These are phyloP conservation scores for Syrmaticus mikado DNA, from an alignment of 2,113 vertebrate species.

Conservation along the genomic window DNA sequence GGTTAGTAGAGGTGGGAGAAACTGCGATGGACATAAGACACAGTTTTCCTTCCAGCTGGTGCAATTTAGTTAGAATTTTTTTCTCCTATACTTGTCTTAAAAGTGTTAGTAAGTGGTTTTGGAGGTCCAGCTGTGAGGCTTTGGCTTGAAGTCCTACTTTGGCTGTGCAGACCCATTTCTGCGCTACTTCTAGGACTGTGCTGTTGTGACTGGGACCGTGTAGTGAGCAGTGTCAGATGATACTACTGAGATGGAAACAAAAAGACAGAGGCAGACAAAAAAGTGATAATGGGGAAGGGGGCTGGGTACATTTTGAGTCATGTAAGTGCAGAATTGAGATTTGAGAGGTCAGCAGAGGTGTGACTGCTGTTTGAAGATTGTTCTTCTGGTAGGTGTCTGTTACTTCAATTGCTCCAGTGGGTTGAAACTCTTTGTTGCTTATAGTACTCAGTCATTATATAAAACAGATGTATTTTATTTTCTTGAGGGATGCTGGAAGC, in stretches of 20 bases:
- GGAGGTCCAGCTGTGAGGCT: background rate
- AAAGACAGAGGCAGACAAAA: accelerated
- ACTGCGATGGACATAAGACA: background rate
- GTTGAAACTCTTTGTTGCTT: background rate
- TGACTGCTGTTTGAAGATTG: background rate
- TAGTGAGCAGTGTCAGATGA: background rate
- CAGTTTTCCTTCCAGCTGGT: background rate
- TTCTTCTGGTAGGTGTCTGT: background rate
- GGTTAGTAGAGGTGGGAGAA: background rate
- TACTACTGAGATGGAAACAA: background rate
- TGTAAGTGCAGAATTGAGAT: background rate
- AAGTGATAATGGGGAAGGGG: too few relatives aligned
- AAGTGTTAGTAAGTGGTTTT: background rate
- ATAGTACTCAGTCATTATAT: background rate
- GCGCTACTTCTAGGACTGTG: background rate
- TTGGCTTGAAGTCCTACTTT: background rate
- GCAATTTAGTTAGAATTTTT: background rate
- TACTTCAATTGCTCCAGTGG: background rate
- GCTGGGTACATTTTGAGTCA: accelerated
- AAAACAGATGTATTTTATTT: background rate
- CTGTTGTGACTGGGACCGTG: background rate
- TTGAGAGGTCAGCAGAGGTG: background rate
- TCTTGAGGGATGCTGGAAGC: background rate
- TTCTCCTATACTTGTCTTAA: background rate
- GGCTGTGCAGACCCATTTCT: background rate